phyloP scores from a whole-genome alignment of 2,113 vertebrate species.

The Brienomyrus brachyistius region DNA sequence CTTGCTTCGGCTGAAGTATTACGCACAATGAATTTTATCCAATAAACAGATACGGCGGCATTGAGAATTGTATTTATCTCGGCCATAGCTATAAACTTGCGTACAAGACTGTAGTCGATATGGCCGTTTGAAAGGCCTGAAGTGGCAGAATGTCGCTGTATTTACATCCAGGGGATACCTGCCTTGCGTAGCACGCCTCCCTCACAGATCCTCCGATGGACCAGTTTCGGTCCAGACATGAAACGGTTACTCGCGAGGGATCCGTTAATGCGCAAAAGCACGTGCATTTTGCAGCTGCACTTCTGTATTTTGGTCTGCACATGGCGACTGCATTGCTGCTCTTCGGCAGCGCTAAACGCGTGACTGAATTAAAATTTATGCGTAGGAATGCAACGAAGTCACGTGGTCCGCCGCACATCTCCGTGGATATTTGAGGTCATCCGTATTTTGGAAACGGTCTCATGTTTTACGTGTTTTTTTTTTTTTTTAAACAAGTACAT shows the following conservation, averaged over 20 bases:
- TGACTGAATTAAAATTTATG: not conserved
- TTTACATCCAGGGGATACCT: not conserved
- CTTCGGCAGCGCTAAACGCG: not conserved
- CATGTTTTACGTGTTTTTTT: not conserved
- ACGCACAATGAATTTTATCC: not conserved
- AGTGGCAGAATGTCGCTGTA: not conserved
- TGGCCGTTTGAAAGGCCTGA: not conserved
- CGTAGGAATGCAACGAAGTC: not conserved
- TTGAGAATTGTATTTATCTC: not conserved
- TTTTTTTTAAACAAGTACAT: not conserved
- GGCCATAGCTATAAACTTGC: not conserved
- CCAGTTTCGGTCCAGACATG: not conserved
- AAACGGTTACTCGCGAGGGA: not conserved
- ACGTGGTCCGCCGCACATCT: not conserved
- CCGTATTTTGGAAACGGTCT: not conserved
- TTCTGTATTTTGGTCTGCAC: not conserved
- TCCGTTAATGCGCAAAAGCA: slow-evolving; percentile 1
- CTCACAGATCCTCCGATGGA: not conserved
- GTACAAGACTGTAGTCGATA: not conserved
- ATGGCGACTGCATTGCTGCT: not conserved
- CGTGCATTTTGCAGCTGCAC: slow-evolving; percentile 16
- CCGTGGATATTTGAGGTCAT: not conserved
- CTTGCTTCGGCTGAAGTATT: not conserved
- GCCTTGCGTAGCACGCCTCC: not conserved
- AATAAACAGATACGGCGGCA: not conserved